Evolutionary conservation across 2,797 vertebrate genomes (phyloP).

Genomic region (Ispidina picta): DNA sequence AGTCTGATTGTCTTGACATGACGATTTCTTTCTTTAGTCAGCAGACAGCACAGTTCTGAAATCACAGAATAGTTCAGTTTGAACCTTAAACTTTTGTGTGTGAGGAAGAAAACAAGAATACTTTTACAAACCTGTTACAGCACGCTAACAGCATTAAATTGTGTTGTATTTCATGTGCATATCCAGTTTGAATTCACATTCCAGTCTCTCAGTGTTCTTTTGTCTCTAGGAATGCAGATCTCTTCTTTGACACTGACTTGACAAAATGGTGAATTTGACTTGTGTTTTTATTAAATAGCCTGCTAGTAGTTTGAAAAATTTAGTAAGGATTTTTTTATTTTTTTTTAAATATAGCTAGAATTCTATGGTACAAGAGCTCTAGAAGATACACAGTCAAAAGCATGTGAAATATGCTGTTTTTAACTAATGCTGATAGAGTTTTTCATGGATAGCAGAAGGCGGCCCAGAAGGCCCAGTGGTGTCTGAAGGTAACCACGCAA

Average conservation of each 20-base stretch:
- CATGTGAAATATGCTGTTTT: not conserved
- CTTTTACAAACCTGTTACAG: not conserved
- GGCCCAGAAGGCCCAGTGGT: not conserved
- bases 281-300: not conserved
- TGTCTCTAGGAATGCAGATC: not conserved
- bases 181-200: not conserved
- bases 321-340: not conserved
- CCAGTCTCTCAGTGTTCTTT: not conserved
- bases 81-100: not conserved
- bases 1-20: too few relatives aligned
- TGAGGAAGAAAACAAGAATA: not conserved
- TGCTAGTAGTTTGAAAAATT: not conserved
- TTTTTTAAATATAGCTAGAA: not conserved
- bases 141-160: not conserved
- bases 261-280: not conserved
- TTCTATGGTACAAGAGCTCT: not conserved
- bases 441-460: not conserved
- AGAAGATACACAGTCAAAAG: not conserved
- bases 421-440: not conserved
- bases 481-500: not conserved
- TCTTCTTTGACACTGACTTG: not conserved
- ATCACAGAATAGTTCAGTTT: not conserved
- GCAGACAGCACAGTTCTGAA: not conserved
- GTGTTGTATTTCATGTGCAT: not conserved
- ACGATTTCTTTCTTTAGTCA: not conserved